These are phyloP conservation scores for Rhorus exstirpatorius DNA, from an alignment of 2,888 invertebrate species.

Conservation along the genomic window DNA sequence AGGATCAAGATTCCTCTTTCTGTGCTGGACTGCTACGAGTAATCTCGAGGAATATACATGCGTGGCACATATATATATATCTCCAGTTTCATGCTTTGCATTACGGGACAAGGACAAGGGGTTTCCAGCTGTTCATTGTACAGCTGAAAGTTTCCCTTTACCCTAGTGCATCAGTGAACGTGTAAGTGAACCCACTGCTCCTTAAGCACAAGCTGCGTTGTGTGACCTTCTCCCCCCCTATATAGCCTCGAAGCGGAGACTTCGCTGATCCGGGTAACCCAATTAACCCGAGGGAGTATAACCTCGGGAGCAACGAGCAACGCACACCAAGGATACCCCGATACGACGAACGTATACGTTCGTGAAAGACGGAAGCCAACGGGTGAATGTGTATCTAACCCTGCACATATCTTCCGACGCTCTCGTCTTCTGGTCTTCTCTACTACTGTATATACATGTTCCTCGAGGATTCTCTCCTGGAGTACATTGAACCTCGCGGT, in stretches of 20 bases:
- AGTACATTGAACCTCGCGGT: constrained; percentile 2
- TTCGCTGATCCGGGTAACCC: constrained; percentile 63
- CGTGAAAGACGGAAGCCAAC: constrained; percentile 21
- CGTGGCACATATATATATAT: neutral
- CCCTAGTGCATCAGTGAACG: constrained; percentile 28
- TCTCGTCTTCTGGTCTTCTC: constrained; percentile 1
- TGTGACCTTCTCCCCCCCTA: constrained; percentile 27
- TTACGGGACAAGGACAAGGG: constrained; percentile 5
- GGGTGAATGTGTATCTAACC: neutral
- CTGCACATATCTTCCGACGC: neutral
- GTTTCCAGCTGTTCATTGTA: constrained; percentile 35
- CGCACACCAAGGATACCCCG: constrained; percentile 19
- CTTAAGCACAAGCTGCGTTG: constrained; percentile 32
- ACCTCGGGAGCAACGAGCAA: constrained; percentile 28
- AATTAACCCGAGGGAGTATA: constrained; percentile 60
- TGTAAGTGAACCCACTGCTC: constrained; percentile 40
- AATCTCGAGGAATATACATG: constrained; percentile 1
- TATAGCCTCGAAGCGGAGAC: constrained; percentile 50
- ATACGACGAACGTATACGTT: constrained; percentile 23
- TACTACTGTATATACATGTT: neutral
- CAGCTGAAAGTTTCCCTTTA: constrained; percentile 32
- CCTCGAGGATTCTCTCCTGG: constrained; percentile 10
- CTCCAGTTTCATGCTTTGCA: constrained; percentile 13
- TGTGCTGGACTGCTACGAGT: neutral
- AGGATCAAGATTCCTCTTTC: constrained; percentile 27